These are phyloP conservation scores for Etheostoma nigrum DNA, from an alignment of 2,797 vertebrate species.

Conservation along the genomic window DNA sequence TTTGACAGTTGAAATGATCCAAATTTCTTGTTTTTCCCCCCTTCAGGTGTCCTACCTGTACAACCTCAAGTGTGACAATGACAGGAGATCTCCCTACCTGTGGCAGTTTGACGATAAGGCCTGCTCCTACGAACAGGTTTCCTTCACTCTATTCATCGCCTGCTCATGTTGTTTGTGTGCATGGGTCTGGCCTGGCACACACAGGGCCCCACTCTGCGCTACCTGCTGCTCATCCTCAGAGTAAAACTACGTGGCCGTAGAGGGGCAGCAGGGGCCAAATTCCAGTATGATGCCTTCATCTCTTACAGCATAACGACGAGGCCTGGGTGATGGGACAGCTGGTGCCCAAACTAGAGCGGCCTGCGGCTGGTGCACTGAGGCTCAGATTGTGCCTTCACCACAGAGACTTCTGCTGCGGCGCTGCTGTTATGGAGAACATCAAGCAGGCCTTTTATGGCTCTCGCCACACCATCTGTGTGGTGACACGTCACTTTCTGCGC, in stretches of 20 bases:
- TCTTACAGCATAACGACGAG: conserved; percentile 63
- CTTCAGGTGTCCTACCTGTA: conserved; percentile 51
- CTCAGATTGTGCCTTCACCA: conserved; percentile 53
- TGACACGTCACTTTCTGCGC: conserved; percentile 67
- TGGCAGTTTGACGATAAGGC: conserved; percentile 51
- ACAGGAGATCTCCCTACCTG: conserved; percentile 16
- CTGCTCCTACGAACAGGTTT: conserved; percentile 38
- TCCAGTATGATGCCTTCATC: conserved; percentile 51
- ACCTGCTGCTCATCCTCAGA: conserved; percentile 45
- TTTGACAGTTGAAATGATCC: not conserved
- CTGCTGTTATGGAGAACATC: conserved; percentile 69
- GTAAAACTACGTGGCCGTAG: conserved; percentile 35
- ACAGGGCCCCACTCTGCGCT: conserved; percentile 37
- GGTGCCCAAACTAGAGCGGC: conserved; percentile 45
- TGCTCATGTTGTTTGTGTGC: conserved; percentile 26
- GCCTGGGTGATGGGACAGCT: conserved; percentile 62
- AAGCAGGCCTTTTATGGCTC: conserved; percentile 74
- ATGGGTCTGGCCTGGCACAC: conserved; percentile 42
- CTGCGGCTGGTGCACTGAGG: not conserved
- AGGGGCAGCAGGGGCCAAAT: not conserved
- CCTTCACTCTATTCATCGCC: conserved; percentile 34
- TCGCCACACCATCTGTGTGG: conserved; percentile 77
- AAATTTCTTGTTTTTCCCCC: not conserved
- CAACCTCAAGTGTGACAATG: conserved; percentile 32
- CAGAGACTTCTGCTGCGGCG: conserved; percentile 48